These are phyloP conservation scores for Pelodytes ibericus DNA, from an alignment of 2,797 vertebrate genomes.

Conservation along the genomic window DNA sequence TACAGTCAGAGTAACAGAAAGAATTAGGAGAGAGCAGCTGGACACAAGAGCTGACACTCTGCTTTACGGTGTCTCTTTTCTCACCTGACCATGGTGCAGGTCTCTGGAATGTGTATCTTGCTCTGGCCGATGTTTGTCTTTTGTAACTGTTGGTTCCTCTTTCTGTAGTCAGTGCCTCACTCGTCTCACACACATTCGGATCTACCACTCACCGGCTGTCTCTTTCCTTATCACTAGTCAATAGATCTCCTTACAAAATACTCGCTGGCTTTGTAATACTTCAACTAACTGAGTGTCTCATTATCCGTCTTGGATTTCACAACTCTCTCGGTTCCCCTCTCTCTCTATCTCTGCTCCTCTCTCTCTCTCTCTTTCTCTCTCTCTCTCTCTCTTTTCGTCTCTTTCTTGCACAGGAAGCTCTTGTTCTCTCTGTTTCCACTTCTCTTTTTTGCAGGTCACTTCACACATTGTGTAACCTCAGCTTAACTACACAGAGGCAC, in stretches of 20 bases:
- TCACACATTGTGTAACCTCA: slow-evolving; percentile 38
- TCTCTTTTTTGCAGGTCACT: slow-evolving; percentile 38
- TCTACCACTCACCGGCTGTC: background rate
- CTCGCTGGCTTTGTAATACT: slow-evolving; percentile 1
- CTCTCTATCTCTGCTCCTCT: slow-evolving; percentile 62
- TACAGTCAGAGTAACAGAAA: background rate
- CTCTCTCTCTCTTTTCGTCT: slow-evolving; percentile 48
- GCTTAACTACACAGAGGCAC: slow-evolving; percentile 10
- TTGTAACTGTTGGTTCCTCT: slow-evolving; percentile 8
- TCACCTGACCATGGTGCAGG: slow-evolving; percentile 42
- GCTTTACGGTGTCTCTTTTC: background rate
- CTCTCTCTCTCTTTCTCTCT: slow-evolving; percentile 58
- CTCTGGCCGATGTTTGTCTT: background rate
- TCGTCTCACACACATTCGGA: background rate
- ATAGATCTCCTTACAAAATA: background rate
- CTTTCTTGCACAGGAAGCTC: slow-evolving; percentile 52
- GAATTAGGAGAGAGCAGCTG: background rate
- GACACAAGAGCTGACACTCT: background rate
- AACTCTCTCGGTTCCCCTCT: slow-evolving; percentile 46
- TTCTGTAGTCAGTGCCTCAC: background rate
- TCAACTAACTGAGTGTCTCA: too few relatives aligned
- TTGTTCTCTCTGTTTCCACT: slow-evolving; percentile 36
- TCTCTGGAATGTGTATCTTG: background rate
- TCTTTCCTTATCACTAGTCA: background rate
- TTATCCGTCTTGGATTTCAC: background rate